Conservation (phyloP, 2,888 invertebrate genomes). For the Eugnorisma glareosa region DNA sequence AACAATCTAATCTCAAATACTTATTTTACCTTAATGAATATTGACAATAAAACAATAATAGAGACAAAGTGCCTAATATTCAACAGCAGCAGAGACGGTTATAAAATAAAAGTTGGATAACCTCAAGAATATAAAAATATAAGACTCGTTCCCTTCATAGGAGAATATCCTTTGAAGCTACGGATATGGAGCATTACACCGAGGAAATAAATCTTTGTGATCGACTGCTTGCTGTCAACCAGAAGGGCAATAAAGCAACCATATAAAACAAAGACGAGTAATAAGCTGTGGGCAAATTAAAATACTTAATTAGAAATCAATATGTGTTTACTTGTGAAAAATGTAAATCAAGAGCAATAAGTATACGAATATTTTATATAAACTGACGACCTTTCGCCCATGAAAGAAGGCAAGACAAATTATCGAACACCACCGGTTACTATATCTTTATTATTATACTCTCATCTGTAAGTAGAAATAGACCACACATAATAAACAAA, state of each 20-base stretch:
- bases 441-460: not conserved
- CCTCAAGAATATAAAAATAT: conserved; percentile 45
- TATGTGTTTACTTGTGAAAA: not conserved
- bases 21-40: conserved; percentile 5
- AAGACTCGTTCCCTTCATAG: conserved; percentile 27
- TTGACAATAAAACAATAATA: conserved; percentile 13
- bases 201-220: conserved; percentile 69
- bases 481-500: not conserved
- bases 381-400: not conserved
- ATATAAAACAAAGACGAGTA: conserved; percentile 48
- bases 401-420: not conserved
- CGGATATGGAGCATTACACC: conserved; percentile 68
- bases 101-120: conserved; percentile 39
- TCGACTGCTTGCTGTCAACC: conserved; percentile 57
- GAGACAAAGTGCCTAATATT: not conserved
- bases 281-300: conserved; percentile 8
- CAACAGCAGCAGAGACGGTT: not conserved
- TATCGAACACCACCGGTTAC: not conserved
- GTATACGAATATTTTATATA: too few species aligned
- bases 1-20: not conserved
- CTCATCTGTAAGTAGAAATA: not conserved
- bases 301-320: conserved; percentile 5
- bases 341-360: not conserved
- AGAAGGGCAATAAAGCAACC: conserved; percentile 49
- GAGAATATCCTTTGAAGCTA: conserved; percentile 67